Base-by-base conservation (phyloP, 2,888 invertebrate genomes). In the Cyrtodaria siliqua region DNA sequence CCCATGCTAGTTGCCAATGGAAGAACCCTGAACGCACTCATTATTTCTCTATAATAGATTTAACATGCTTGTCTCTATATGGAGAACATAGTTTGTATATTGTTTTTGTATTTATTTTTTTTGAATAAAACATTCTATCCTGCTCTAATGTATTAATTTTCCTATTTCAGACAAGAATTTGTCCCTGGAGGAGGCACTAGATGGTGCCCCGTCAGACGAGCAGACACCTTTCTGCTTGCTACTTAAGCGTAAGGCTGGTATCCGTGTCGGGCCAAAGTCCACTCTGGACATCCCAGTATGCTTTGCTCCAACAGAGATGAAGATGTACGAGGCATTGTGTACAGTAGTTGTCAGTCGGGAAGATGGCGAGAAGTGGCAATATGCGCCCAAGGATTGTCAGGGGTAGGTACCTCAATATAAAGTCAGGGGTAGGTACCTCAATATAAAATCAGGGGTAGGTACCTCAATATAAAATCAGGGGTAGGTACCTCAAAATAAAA, bases 231-330 rank as follows among this genome's bases (percentile, higher is more conserved):
- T 93, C 87, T 89, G 88, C 68, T 82, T 93, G 50, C 84, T 92
- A 33, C 79, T 92, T 53, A 92, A 90, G 64, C 86, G 90, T 61
- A 84, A 79, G 33, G 53, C 61, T 16, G 76, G 80, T 16, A 78
- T 92, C 24, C 79, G 89, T 8, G 87, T 93, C 3, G 90, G 90
- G 9, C 91, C 93, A 16, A 92, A 92, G 72, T 89, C 91, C 16
- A 90, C 89, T 23, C 79, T 92, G 23, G 92, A 93, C 66, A 92
- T 93, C 71, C 92, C 93, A 18, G 82, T 93, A 20, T 90, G 91
- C 70, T 93, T 92, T 78, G 90, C 91, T 20, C 93, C 93, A 0
- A 87, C 84, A 40, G 88, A 91, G 63, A 91, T 92, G 91, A 82
- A 78, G 42, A 86, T 86, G 78, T 91, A 87, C 69, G 90, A 92